Evolutionary conservation across 2,888 invertebrate species (phyloP).

Genomic region (Hirudinaria manillensis): DNA sequence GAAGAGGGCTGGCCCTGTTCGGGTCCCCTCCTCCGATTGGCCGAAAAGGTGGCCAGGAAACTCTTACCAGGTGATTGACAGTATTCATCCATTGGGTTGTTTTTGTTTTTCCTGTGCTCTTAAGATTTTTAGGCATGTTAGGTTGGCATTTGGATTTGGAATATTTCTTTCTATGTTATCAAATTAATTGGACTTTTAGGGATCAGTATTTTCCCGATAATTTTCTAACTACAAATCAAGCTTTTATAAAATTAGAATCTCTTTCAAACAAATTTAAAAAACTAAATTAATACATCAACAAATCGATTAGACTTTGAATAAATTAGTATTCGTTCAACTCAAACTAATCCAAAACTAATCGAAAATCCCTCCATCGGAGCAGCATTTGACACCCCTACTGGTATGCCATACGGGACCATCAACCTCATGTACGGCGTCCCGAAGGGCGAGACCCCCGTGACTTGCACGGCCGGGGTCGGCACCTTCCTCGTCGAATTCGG

Average conservation of each 20-base stretch:
- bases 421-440: constrained; percentile 87
- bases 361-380: too few species aligned
- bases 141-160: background rate
- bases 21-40: constrained; percentile 83
- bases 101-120: background rate
- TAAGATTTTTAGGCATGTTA: background rate
- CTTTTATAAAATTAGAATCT: too few species aligned
- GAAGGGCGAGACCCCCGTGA: constrained; percentile 85
- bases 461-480: constrained; percentile 95
- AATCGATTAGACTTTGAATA: too few species aligned
- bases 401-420: constrained; percentile 97
- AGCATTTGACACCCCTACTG: constrained; percentile 60
- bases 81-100: background rate
- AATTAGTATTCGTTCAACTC: too few species aligned
- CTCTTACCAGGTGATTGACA: constrained; percentile 65
- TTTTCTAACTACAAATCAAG: too few species aligned
- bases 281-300: too few species aligned
- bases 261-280: too few species aligned
- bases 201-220: too few species aligned
- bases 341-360: too few species aligned
- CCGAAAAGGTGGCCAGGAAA: constrained; percentile 87
- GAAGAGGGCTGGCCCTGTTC: constrained; percentile 96
- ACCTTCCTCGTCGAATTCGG: constrained; percentile 96
- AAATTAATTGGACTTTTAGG: too few species aligned
- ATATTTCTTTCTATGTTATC: background rate